phyloP scores from a whole-genome alignment of 2,888 invertebrate genomes.

The Oegoconia quadripuncta region DNA sequence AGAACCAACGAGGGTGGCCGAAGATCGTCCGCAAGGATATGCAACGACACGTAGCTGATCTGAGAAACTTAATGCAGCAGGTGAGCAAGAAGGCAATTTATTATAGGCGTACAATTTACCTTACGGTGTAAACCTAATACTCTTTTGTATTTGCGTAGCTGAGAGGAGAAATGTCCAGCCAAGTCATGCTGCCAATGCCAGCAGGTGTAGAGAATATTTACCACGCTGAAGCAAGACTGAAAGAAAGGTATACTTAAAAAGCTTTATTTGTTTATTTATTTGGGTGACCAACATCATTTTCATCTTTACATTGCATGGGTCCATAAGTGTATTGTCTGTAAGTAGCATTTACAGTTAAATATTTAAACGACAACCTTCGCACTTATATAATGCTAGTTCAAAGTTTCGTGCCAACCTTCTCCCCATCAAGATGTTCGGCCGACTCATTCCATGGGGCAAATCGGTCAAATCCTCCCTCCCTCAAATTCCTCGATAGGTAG shows the following conservation, averaged over 20 bases:
- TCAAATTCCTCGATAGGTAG: too few species aligned
- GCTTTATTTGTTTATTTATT: too few species aligned
- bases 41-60: constrained; percentile 82
- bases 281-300: too few species aligned
- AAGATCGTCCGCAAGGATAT: constrained; percentile 85
- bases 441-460: too few species aligned
- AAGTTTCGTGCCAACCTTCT: too few species aligned
- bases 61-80: constrained; percentile 85
- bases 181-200: constrained; percentile 92
- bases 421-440: too few species aligned
- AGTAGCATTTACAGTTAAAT: too few species aligned
- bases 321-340: too few species aligned
- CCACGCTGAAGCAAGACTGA: constrained; percentile 74
- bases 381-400: too few species aligned
- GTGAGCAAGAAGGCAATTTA: constrained; percentile 39
- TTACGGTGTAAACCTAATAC: not conserved
- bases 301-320: too few species aligned
- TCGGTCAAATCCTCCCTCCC: too few species aligned
- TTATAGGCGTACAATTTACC: not conserved
- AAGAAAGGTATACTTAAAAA: constrained; percentile 48
- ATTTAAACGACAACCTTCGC: too few species aligned
- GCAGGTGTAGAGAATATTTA: constrained; percentile 85
- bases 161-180: constrained; percentile 88
- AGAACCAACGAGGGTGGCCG: constrained; percentile 87
- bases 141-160: not conserved